A percentile compares a stretch with the other conserved stretches of the same genome.
These are phyloP conservation scores for Drosophila affinis DNA, from an alignment of 2,888 invertebrate species.

Conservation along the genomic window DNA sequence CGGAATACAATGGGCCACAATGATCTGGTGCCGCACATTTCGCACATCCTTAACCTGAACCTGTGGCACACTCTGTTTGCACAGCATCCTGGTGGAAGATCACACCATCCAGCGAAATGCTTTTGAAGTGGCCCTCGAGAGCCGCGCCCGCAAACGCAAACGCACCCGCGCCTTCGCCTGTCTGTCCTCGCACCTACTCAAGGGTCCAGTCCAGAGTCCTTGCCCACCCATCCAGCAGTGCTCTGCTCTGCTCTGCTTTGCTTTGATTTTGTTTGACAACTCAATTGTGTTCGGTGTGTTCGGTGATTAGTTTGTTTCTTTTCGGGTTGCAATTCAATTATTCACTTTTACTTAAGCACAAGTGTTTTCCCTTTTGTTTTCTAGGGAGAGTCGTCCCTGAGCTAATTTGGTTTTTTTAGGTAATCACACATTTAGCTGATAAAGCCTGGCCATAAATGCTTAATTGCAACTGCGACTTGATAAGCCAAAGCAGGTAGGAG, in stretches of 20 bases:
- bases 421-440: constrained; percentile 56
- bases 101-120: constrained; percentile 49
- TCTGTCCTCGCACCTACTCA: constrained; percentile 36
- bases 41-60: constrained; percentile 57
- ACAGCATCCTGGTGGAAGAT: constrained; percentile 21
- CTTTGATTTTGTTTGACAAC: constrained; percentile 19
- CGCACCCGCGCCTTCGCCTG: constrained; percentile 40
- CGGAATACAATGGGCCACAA: constrained; percentile 38
- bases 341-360: constrained; percentile 52
- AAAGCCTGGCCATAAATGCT: constrained; percentile 31
- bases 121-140: constrained; percentile 59
- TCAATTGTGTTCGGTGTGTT: constrained; percentile 2
- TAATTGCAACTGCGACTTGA: constrained; percentile 34
- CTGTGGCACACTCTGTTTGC: constrained; percentile 68
- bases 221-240: neutral
- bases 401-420: constrained; percentile 60
- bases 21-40: constrained; percentile 50
- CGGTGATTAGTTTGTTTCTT: neutral
- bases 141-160: too few species aligned
- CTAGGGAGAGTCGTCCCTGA: constrained; percentile 5
- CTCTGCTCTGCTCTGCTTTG: neutral
- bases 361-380: constrained; percentile 41
- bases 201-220: neutral
- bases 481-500: constrained; percentile 29
- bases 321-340: constrained; percentile 24